These are phyloP conservation scores for Phalacrocorax carbo DNA, from an alignment of 2,113 vertebrate species.

Conservation along the genomic window DNA sequence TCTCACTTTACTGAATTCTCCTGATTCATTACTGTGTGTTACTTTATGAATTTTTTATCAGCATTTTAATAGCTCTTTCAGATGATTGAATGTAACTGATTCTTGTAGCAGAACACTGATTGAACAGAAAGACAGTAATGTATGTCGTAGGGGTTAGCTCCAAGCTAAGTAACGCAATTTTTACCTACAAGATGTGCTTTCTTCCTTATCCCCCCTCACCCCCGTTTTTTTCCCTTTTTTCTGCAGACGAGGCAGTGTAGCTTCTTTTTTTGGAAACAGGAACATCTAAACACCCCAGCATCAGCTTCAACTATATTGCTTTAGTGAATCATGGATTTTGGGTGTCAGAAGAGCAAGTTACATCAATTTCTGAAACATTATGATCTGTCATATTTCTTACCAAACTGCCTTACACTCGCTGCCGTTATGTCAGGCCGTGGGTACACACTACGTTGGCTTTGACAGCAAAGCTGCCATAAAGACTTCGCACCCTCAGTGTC, in stretches of 20 bases:
- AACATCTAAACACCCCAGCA: background rate
- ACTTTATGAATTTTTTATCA: conserved; percentile 91
- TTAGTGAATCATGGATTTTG: background rate
- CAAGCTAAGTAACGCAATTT: conserved; percentile 76
- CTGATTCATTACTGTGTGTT: conserved; percentile 88
- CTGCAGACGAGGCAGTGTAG: background rate
- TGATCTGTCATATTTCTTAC: background rate
- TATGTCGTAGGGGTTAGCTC: conserved; percentile 81
- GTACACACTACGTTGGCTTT: background rate
- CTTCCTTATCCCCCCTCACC: background rate
- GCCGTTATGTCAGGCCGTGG: background rate
- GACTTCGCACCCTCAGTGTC: background rate
- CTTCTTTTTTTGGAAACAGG: background rate
- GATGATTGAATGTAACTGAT: conserved; percentile 87
- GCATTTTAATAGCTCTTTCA: conserved; percentile 89
- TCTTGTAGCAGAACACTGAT: conserved; percentile 85
- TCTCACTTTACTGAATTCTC: conserved; percentile 87
- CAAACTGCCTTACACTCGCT: background rate
- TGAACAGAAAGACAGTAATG: conserved; percentile 84
- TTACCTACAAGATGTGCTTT: conserved; percentile 65
- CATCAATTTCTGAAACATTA: background rate
- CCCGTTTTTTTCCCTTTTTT: background rate
- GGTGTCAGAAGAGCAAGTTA: background rate
- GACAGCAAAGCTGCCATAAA: background rate
- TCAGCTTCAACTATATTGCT: background rate